These are phyloP conservation scores for Parascotia fuliginaria DNA, from an alignment of 2,888 invertebrate species.

Conservation along the genomic window DNA sequence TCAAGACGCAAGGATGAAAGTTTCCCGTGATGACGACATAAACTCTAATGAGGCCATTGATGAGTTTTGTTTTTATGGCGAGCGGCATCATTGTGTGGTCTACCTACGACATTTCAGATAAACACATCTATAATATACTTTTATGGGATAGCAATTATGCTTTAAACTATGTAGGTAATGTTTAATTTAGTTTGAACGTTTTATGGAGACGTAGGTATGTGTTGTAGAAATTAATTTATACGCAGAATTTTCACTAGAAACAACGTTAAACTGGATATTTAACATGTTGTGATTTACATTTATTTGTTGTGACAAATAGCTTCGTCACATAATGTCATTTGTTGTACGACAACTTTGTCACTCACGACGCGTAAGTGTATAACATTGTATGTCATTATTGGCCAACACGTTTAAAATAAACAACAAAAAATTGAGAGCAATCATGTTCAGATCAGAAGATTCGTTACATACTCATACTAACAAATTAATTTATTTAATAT, in stretches of 20 bases:
- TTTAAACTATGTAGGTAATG: background rate
- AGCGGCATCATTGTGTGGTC: conserved; percentile 32
- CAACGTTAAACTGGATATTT: conserved; percentile 1
- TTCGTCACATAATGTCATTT: background rate
- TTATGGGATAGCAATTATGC: background rate
- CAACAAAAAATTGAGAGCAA: no score
- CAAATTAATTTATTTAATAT: no score
- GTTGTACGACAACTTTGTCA: background rate
- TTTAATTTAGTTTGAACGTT: background rate
- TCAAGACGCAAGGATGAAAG: conserved; percentile 35
- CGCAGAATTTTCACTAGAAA: background rate
- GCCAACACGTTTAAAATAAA: no score
- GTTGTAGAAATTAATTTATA: background rate
- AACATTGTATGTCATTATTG: no score
- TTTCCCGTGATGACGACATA: conserved; percentile 34
- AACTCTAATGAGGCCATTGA: conserved; percentile 39
- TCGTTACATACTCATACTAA: no score
- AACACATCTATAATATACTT: background rate
- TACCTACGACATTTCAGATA: conserved; percentile 18
- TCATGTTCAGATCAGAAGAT: no score
- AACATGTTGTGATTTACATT: conserved; percentile 4
- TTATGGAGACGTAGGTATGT: background rate
- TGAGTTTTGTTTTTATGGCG: conserved; percentile 31
- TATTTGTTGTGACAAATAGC: background rate
- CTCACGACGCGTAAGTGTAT: background rate